Conservation (phyloP, 1,140 invertebrate species). For the Danaus plexippus region DNA sequence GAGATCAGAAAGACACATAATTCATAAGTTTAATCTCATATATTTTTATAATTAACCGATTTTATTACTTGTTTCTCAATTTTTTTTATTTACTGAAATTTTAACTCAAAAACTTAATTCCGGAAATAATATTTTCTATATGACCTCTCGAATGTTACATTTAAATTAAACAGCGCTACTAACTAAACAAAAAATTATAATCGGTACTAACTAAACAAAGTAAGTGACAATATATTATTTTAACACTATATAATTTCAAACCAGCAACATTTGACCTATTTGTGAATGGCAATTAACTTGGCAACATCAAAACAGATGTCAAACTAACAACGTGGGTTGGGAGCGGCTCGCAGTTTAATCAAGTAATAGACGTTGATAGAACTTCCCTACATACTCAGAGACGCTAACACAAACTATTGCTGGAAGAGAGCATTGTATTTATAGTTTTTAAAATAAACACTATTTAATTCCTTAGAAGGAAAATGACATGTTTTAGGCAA, state of each 20-base stretch:
- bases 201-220: no score
- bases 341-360: constrained; percentile 27
- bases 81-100: no score
- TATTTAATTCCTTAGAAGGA: neutral
- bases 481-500: neutral
- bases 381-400: constrained; percentile 7
- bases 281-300: constrained; percentile 16
- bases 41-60: no score
- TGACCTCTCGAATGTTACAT: no score
- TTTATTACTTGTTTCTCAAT: no score
- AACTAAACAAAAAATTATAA: no score
- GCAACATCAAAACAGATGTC: constrained; percentile 15
- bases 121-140: no score
- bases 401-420: constrained; percentile 1
- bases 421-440: constrained; percentile 1
- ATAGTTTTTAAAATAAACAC: constrained; percentile 2
- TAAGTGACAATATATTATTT: no score
- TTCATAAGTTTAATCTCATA: no score
- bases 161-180: no score
- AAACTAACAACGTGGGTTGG: constrained; percentile 12
- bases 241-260: no score
- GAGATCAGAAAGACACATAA: neutral
- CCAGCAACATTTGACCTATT: constrained; percentile 4
- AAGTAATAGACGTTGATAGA: constrained; percentile 27
- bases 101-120: no score